Evolutionary conservation across 1,140 invertebrate species (phyloP).

Genomic region (Ostrea edulis): DNA sequence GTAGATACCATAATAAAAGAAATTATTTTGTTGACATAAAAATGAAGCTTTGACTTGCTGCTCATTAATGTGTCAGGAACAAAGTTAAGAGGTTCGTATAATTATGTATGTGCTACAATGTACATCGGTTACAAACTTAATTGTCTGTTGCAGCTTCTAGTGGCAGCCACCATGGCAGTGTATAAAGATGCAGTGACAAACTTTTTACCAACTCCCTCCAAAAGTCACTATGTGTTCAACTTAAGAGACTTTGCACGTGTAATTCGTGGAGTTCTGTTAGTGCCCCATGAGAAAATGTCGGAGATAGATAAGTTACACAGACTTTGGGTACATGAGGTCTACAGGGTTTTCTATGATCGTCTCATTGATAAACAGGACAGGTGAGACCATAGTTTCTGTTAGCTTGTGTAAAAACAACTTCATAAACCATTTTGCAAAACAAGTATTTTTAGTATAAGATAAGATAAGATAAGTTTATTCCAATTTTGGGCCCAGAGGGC

Average conservation of each 20-base stretch:
- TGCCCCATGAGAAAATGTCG: conserved; percentile 74
- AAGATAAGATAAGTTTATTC: no score
- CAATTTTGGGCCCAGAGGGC: no score
- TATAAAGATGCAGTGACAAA: conserved; percentile 78
- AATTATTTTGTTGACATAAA: not conserved
- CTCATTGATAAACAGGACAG: conserved; percentile 78
- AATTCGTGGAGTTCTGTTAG: conserved; percentile 79
- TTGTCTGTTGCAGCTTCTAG: conserved; percentile 73
- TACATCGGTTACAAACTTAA: not conserved
- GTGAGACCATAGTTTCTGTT: conserved; percentile 54
- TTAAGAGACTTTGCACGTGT: conserved; percentile 80
- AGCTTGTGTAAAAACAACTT: not conserved
- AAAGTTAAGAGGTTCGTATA: not conserved
- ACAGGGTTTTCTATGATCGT: conserved; percentile 80
- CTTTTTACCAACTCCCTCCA: conserved; percentile 79
- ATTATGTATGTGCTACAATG: not conserved
- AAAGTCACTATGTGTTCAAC: conserved; percentile 80
- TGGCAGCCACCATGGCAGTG: conserved; percentile 78
- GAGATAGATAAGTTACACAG: conserved; percentile 78
- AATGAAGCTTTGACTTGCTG: not conserved
- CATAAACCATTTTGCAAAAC: no score
- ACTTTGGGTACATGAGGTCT: conserved; percentile 80
- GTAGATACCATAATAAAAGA: not conserved
- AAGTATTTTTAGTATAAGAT: no score
- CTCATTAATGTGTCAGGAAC: not conserved